Conservation (phyloP, 2,797 vertebrate species). For the Galagoides demidoff region DNA sequence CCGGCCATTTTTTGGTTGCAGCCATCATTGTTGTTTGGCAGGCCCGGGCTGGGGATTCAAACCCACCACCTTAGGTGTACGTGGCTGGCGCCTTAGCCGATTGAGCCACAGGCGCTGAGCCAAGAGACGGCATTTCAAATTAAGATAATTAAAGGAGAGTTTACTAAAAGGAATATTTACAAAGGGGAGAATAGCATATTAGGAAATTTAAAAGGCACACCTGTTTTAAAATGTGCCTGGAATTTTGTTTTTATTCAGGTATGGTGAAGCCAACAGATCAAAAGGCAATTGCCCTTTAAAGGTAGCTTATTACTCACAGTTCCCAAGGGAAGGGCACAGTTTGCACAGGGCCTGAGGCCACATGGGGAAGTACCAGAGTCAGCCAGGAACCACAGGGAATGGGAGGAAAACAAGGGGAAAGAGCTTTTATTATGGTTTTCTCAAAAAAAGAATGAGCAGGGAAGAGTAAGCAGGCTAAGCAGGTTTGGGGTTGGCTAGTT, state of each 20-base stretch:
- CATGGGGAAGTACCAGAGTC: fast-evolving
- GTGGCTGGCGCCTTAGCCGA: too few species aligned
- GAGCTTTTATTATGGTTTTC: neutral
- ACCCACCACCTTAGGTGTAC: too few species aligned
- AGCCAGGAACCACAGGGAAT: neutral
- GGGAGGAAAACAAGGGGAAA: neutral
- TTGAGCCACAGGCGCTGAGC: too few species aligned
- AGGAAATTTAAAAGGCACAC: neutral
- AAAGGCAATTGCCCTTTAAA: neutral
- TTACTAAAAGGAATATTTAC: neutral
- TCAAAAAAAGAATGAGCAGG: neutral
- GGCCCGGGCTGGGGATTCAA: too few species aligned
- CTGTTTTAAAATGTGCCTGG: neutral
- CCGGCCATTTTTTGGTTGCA: too few species aligned
- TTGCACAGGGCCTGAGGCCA: neutral
- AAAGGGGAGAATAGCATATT: neutral
- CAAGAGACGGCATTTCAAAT: neutral
- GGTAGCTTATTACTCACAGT: neutral
- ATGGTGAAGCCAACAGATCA: neutral
- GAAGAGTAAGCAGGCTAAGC: neutral
- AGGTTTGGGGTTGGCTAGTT: neutral
- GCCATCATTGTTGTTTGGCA: too few species aligned
- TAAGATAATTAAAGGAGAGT: neutral
- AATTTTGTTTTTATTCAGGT: neutral
- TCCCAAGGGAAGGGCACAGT: neutral